phyloP scores from a whole-genome alignment of 2,797 vertebrate species.

The Cuculus canorus region DNA sequence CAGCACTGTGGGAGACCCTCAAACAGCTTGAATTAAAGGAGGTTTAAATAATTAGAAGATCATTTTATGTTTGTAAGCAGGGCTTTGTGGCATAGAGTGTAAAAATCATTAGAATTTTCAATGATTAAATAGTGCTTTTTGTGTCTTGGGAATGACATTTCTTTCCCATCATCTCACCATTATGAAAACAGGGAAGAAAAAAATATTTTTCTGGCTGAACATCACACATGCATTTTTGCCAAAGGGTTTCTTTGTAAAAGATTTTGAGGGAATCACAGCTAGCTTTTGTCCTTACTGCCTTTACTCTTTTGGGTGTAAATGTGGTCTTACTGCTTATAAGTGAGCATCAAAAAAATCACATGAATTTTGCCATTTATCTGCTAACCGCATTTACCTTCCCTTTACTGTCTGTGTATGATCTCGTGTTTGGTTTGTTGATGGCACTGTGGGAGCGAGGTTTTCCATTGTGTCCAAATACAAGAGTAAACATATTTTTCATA shows the following conservation, averaged over 20 bases:
- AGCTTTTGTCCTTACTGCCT: not conserved
- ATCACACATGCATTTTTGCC: not conserved
- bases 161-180: not conserved
- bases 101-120: slow-evolving; percentile 24
- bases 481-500: not conserved
- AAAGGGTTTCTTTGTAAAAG: not conserved
- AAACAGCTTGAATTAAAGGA: not conserved
- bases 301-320: not conserved
- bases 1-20: not conserved
- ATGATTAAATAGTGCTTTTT: not conserved
- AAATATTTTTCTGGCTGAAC: slow-evolving; percentile 4
- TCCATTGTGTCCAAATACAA: not conserved
- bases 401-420: not conserved
- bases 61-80: slow-evolving; percentile 18
- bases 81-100: not conserved
- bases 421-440: not conserved
- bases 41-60: not conserved
- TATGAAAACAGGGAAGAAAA: not conserved
- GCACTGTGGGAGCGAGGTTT: not conserved
- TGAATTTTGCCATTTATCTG: not conserved
- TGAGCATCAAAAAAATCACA: not conserved
- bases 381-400: not conserved
- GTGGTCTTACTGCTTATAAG: not conserved
- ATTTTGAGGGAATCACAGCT: not conserved
- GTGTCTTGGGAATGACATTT: not conserved